These are phyloP conservation scores for Podarcis cretensis DNA, from an alignment of 2,113 vertebrate species.

Conservation along the genomic window DNA sequence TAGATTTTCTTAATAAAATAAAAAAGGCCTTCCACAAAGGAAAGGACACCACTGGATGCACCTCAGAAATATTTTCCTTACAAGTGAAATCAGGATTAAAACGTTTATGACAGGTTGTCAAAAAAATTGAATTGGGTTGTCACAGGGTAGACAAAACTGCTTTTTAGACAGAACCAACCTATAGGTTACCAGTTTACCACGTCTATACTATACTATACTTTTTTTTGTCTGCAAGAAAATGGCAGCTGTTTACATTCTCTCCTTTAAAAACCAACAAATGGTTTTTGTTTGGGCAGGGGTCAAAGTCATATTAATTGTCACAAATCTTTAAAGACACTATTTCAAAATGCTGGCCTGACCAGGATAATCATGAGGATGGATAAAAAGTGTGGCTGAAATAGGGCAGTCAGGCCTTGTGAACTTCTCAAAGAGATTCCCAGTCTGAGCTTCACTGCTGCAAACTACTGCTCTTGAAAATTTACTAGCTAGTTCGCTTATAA, in stretches of 20 bases:
- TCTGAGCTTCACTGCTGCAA: neutral
- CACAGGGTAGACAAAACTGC: neutral
- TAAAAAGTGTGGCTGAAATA: neutral
- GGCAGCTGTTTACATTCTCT: neutral
- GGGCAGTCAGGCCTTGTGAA: neutral
- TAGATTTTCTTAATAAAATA: neutral
- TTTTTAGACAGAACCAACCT: neutral
- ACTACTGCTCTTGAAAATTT: neutral
- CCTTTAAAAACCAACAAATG: neutral
- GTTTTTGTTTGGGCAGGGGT: too few species aligned
- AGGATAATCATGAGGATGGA: neutral
- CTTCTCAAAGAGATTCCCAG: neutral
- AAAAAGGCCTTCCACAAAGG: neutral
- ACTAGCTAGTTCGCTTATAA: neutral
- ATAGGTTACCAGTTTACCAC: neutral
- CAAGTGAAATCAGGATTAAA: neutral
- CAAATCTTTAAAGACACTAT: neutral
- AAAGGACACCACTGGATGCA: neutral
- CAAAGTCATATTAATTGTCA: neutral
- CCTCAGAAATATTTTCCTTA: neutral
- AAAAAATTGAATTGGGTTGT: neutral
- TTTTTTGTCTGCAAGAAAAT: neutral
- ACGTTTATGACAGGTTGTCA: neutral
- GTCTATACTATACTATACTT: too few species aligned
- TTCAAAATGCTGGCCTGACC: neutral